Evolutionary conservation across 2,113 vertebrate species (phyloP).

Genomic region (Pelusios castaneus): DNA sequence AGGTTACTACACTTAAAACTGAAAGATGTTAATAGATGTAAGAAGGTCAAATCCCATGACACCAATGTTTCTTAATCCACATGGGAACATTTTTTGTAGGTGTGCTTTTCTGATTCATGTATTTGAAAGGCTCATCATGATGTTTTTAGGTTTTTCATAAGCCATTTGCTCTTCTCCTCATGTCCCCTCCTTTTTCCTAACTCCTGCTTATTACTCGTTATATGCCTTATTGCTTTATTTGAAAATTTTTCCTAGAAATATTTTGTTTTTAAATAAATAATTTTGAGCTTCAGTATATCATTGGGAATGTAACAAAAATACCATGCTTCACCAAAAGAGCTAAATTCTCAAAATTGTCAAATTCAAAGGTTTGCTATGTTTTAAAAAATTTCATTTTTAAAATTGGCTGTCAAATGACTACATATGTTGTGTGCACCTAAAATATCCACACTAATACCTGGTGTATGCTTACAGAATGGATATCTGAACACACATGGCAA

Average conservation of each 20-base stretch:
- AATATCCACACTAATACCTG: not conserved
- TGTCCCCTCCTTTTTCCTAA: fast-evolving
- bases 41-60: not conserved
- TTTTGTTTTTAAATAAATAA: fast-evolving
- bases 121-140: not conserved
- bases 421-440: not conserved
- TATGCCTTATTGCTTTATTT: not conserved
- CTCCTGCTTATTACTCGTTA: not conserved
- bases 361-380: not conserved
- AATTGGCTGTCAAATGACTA: not conserved
- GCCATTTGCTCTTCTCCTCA: not conserved
- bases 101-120: fast-evolving
- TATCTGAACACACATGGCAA: not conserved
- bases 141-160: not conserved
- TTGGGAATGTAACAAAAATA: fast-evolving
- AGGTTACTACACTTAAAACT: fast-evolving
- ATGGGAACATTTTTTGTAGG: not conserved
- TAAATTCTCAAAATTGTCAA: not conserved
- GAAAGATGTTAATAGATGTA: not conserved
- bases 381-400: not conserved
- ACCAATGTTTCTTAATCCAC: not conserved
- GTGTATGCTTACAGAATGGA: not conserved
- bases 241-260: fast-evolving
- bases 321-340: fast-evolving
- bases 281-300: fast-evolving